Base-by-base conservation (phyloP, 2,888 invertebrate genomes). In the Tenthredo notha region DNA sequence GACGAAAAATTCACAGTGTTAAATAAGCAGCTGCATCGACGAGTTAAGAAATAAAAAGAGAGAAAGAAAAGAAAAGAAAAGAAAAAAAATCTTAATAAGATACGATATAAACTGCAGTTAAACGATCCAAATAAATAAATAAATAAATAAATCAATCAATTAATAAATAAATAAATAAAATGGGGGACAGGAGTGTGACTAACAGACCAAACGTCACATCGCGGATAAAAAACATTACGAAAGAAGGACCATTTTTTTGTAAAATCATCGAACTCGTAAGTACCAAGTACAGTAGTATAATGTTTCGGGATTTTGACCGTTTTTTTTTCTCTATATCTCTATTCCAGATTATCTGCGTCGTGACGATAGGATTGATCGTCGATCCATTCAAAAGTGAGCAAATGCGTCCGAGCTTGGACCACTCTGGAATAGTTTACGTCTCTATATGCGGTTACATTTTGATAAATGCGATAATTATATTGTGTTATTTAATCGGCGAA, bases 251-350 rank as follows among this genome's bases (percentile, higher is more conserved):
- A 0, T 91, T 91, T 82, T 90, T 91, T 86, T 92, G 90, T 87
- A 95, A 96, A 92, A 92, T 95, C 83, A 88, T 95, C 37, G 96
- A 96, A 92, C 91, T 96, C 94, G 96, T 96, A 91, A 95, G 95
- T 93, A 40, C 50, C 43, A n/a, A 50, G n/a, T 50, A 50, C n/a
- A n/a, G 15, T 12, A 40, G 40, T 43, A 37, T 37, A 37, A 6
- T n/a, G n/a, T n/a, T 29, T 29, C 29, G 29, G 29, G 29, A 29
- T 29, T n/a, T n/a, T n/a, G n/a, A n/a, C n/a, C n/a, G n/a, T n/a
- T n/a, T n/a, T n/a, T n/a, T n/a, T n/a, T n/a, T n/a, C n/a, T n/a
- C n/a, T n/a, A n/a, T n/a, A 37, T 25, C 12, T 50, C 21, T 54
- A 9, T 29, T 47, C 18, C 25, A 96, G 96, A 91, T 95, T 21